A percentile compares a stretch with the other conserved stretches of the same genome.
phyloP scores from a whole-genome alignment of 2,113 vertebrate genomes.

The Bos javanicus region DNA sequence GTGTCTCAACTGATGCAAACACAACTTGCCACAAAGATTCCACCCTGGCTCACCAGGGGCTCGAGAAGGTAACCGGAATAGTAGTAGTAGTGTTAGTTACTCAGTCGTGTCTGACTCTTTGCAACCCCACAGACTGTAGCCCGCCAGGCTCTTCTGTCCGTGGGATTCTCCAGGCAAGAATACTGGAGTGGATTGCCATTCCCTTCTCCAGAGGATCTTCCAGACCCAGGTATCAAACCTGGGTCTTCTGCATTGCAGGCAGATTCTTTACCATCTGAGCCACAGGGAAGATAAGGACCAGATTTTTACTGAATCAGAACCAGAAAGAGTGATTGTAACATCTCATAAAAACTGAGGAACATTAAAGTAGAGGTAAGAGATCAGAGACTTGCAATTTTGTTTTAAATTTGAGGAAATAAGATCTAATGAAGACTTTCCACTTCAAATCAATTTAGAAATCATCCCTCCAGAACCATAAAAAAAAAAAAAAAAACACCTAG shows the following conservation, averaged over 20 bases:
- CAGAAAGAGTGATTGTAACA: background rate
- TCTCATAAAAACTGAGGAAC: background rate
- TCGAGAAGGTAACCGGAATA: background rate
- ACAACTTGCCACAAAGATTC: background rate
- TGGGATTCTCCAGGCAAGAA: background rate
- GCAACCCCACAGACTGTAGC: background rate
- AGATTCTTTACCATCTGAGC: background rate
- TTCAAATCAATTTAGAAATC: background rate
- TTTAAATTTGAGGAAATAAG: background rate
- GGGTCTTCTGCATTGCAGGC: background rate
- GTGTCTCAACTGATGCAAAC: background rate
- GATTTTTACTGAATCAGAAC: background rate
- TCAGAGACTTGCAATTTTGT: background rate
- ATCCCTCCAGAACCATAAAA: background rate
- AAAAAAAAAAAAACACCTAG: background rate
- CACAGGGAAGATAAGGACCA: background rate
- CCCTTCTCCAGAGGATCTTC: background rate
- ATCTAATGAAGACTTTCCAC: background rate
- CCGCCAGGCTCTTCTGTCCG: background rate
- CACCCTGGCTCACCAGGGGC: background rate
- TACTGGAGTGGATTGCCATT: background rate
- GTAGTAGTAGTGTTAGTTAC: background rate
- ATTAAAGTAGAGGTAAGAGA: background rate
- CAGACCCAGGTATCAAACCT: background rate
- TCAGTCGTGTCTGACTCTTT: background rate